Evolutionary conservation across 2,888 invertebrate species (phyloP).

Genomic region (Cosmopolites sordidus): DNA sequence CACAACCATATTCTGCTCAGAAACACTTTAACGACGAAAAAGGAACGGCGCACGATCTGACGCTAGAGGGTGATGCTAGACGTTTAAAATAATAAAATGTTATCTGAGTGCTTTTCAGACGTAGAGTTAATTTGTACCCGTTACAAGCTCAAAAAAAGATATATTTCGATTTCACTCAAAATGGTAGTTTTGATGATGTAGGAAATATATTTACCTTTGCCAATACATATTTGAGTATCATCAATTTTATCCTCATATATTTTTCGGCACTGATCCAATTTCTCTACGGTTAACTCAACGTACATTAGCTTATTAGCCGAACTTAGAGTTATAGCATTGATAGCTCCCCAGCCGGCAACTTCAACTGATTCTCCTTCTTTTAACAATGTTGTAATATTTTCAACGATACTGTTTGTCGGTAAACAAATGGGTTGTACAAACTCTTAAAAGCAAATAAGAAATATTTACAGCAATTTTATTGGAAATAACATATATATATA

Average conservation of each 20-base stretch:
- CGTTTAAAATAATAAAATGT: no score
- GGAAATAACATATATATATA: no score
- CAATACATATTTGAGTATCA: slow-evolving; percentile 27
- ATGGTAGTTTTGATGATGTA: no score
- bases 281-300: slow-evolving; percentile 22
- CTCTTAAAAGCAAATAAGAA: slow-evolving; percentile 40
- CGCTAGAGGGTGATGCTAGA: no score
- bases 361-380: slow-evolving; percentile 49
- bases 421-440: slow-evolving; percentile 60
- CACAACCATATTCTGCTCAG: no score
- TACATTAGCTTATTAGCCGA: slow-evolving; percentile 20
- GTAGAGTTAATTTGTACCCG: no score
- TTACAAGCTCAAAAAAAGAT: no score
- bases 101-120: no score
- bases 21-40: no score
- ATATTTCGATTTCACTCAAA: no score
- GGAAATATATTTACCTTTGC: slow-evolving; percentile 18
- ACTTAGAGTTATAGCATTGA: slow-evolving; percentile 20
- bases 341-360: slow-evolving; percentile 54
- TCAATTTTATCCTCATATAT: slow-evolving; percentile 16
- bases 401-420: slow-evolving; percentile 47
- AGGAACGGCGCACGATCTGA: no score
- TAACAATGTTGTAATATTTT: slow-evolving; percentile 35
- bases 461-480: no score
- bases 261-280: slow-evolving; percentile 17